These are phyloP conservation scores for Xestia sexstrigata DNA, from an alignment of 2,888 invertebrate genomes.

Conservation along the genomic window DNA sequence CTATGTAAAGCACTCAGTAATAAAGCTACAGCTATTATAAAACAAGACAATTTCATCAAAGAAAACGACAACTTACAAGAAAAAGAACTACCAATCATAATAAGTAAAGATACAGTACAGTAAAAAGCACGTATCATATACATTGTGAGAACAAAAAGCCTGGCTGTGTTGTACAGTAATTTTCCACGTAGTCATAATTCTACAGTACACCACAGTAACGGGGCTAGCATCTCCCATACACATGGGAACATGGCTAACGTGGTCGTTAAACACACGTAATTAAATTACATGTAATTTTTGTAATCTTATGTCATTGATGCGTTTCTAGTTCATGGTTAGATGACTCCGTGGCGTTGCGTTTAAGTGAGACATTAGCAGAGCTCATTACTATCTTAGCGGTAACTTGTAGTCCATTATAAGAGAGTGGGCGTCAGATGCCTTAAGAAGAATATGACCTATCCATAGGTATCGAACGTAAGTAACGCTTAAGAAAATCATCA, in stretches of 20 bases:
- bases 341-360: constrained; percentile 35
- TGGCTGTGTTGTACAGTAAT: constrained; percentile 63
- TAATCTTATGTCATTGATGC: constrained; percentile 68
- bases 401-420: constrained; percentile 19
- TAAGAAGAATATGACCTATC: constrained; percentile 30
- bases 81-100: constrained; percentile 47
- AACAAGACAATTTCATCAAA: constrained; percentile 32
- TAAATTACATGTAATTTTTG: constrained; percentile 65
- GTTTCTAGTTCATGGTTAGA: constrained; percentile 65
- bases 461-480: background rate
- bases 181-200: constrained; percentile 67
- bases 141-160: constrained; percentile 67
- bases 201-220: constrained; percentile 77
- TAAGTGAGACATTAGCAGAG: constrained; percentile 52
- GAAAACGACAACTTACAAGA: constrained; percentile 28
- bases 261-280: constrained; percentile 61
- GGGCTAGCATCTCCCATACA: constrained; percentile 81
- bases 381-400: constrained; percentile 37
- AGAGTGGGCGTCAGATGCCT: constrained; percentile 6
- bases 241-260: constrained; percentile 77
- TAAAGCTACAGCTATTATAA: constrained; percentile 19
- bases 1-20: background rate
- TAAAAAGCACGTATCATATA: constrained; percentile 62
- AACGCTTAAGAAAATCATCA: background rate
- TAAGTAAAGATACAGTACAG: constrained; percentile 48